A percentile compares a stretch with the other conserved stretches of the same genome.
Conservation (phyloP, 2,888 invertebrate genomes). For the Brenthis hecate region DNA sequence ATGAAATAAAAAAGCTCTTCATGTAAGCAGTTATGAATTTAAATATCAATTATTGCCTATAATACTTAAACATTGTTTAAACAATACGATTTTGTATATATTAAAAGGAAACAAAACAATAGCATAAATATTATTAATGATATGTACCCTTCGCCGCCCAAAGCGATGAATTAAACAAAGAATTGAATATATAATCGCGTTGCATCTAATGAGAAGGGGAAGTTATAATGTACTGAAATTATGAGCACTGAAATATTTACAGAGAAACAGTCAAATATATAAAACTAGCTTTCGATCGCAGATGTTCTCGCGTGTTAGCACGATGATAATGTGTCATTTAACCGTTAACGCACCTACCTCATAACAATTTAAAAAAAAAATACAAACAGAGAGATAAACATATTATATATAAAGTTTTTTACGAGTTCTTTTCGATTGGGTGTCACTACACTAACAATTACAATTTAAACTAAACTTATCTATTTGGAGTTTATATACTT, state of each 20-base stretch:
- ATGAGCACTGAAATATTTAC: constrained; percentile 32
- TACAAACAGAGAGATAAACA: too few species aligned
- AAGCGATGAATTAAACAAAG: constrained; percentile 69
- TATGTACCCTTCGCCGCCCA: constrained; percentile 66
- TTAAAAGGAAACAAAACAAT: constrained; percentile 45
- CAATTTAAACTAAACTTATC: too few species aligned
- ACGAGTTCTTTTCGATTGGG: too few species aligned
- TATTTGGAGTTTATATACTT: too few species aligned
- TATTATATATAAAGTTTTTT: too few species aligned
- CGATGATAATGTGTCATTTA: too few species aligned
- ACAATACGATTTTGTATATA: constrained; percentile 17
- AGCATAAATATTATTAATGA: constrained; percentile 62
- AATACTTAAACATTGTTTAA: constrained; percentile 7
- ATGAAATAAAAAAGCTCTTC: neutral
- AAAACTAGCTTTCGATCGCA: neutral
- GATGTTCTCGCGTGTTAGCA: neutral
- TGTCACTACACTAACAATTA: too few species aligned
- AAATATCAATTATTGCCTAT: neutral
- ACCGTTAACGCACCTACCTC: too few species aligned
- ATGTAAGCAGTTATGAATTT: constrained; percentile 11
- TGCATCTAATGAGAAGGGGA: constrained; percentile 62
- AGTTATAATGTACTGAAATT: constrained; percentile 38
- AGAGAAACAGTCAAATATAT: constrained; percentile 24
- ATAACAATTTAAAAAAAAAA: too few species aligned
- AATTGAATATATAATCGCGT: constrained; percentile 70